These are phyloP conservation scores for Hippocampus mohnikei DNA, from an alignment of 2,113 vertebrate genomes.

Conservation along the genomic window DNA sequence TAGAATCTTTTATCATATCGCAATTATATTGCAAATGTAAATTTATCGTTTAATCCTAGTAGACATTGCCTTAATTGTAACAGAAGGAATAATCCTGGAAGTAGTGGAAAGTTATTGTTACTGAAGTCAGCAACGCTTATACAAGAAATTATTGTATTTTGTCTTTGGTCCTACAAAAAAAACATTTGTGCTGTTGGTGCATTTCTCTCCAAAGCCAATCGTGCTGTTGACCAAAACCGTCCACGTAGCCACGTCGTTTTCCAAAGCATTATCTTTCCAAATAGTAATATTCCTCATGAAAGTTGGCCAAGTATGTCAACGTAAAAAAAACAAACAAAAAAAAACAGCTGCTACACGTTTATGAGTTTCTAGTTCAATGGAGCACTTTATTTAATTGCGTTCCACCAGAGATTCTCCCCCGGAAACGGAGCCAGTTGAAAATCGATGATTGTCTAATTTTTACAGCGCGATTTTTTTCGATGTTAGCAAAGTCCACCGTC, in stretches of 20 bases:
- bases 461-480: constrained; percentile 25
- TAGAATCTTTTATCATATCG: too few relatives aligned
- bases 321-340: neutral
- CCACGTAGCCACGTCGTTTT: neutral
- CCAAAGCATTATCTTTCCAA: neutral
- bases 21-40: too few relatives aligned
- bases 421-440: neutral
- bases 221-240: neutral
- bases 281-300: neutral
- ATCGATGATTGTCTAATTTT: neutral
- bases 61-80: constrained; percentile 57
- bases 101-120: neutral
- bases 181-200: too few relatives aligned
- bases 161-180: neutral
- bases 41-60: too few relatives aligned
- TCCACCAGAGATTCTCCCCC: too few relatives aligned
- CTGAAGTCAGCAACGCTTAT: neutral
- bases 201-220: too few relatives aligned
- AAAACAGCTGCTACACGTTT: too few relatives aligned
- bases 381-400: too few relatives aligned
- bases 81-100: constrained; percentile 22
- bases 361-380: too few relatives aligned
- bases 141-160: neutral
- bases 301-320: neutral
- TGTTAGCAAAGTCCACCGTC: neutral